Conservation (phyloP, 2,797 vertebrate species). For the Columba guinea region DNA sequence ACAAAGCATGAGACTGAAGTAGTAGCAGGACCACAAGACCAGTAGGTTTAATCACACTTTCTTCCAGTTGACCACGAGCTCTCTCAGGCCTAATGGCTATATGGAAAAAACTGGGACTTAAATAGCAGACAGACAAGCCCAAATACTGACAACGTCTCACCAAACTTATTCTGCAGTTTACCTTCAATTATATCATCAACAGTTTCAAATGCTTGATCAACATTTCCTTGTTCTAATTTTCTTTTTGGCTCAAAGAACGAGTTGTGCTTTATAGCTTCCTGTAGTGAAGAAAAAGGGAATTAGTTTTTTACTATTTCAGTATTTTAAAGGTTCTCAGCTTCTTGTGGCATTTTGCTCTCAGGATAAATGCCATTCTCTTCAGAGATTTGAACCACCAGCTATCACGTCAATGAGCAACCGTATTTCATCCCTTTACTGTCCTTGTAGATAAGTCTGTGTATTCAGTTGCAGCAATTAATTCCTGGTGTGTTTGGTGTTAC, state of each 20-base stretch:
- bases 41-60: neutral
- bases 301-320: neutral
- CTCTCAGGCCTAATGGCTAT: neutral
- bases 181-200: conserved; percentile 76
- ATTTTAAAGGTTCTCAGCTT: neutral
- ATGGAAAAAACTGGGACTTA: neutral
- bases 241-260: conserved; percentile 75
- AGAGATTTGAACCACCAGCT: neutral
- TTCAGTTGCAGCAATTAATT: neutral
- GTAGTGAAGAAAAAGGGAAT: neutral
- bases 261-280: conserved; percentile 77
- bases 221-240: conserved; percentile 75
- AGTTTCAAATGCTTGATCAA: conserved; percentile 73
- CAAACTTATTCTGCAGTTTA: conserved; percentile 32
- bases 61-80: neutral
- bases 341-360: neutral
- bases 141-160: neutral
- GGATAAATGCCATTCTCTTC: neutral
- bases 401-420: neutral
- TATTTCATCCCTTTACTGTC: neutral
- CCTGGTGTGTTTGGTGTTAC: neutral
- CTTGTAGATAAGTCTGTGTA: neutral
- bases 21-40: neutral
- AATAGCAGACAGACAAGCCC: neutral
- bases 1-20: neutral